Evolutionary conservation across 2,113 vertebrate species (phyloP).

Genomic region (Climacteris rufus): DNA sequence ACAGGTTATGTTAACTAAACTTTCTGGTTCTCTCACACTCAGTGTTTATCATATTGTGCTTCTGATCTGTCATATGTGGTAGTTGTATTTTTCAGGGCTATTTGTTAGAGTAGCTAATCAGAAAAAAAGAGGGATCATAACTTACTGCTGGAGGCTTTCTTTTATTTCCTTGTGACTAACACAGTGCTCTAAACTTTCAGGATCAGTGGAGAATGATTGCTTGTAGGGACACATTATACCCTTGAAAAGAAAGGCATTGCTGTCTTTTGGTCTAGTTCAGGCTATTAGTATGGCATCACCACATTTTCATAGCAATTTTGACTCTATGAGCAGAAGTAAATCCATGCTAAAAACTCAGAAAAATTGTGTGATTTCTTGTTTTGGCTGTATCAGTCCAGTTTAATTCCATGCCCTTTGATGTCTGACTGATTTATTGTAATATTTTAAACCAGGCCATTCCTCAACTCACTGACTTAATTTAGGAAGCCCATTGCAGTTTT

Average conservation of each 20-base stretch:
- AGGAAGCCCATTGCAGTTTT: background rate
- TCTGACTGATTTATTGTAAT: background rate
- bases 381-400: background rate
- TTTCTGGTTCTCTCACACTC: background rate
- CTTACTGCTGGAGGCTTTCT: background rate
- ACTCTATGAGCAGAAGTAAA: background rate
- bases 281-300: background rate
- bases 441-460: background rate
- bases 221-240: background rate
- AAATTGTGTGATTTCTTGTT: background rate
- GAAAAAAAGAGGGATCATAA: background rate
- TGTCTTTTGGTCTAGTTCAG: background rate
- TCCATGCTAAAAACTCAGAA: rapidly evolving
- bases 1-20: background rate
- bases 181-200: background rate
- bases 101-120: background rate
- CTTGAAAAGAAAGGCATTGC: background rate
- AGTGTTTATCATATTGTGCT: background rate
- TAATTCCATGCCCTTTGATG: background rate
- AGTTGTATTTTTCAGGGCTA: background rate
- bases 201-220: background rate
- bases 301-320: background rate
- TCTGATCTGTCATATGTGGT: background rate
- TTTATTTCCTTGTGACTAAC: background rate
- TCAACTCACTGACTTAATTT: background rate